Evolutionary conservation across 2,113 vertebrate genomes (phyloP), one percentile per base, ranked within the genome.

Genomic region (Ancistrus triradiatus): DNA sequence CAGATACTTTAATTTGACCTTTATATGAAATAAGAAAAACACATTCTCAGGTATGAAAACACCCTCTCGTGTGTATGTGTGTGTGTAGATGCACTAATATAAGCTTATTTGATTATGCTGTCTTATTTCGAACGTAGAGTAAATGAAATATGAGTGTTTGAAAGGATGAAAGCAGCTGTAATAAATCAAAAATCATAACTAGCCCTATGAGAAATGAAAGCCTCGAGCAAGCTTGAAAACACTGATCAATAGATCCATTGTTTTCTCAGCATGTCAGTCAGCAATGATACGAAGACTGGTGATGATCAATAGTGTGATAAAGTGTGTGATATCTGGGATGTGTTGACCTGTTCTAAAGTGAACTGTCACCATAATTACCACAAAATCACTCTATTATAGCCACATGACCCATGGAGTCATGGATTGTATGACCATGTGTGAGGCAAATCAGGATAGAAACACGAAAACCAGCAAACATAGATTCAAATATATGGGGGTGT

Each of bases 201-300:
- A 50, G 21, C 10, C 8, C 27, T 19, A 8, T 46, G 31, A 44
- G 31, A 31, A 24, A 33, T 9, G 14, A 17, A 46, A 65, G 68
- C 44, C 40, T 38, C 15, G 11, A 44, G 19, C 56, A 73, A 58
- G 65, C 66, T 60, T 14, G 59, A 58, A 58, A 27, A 15, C 38
- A 65, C 67, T 63, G 14, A 73, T 74, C 40, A 25, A 18, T n/a
- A 10, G n/a, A 37, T 4, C 40, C 10, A 70, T 63, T 62, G 1
- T 66, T 24, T 25, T 59, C 22, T 56, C 42, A 65, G 48, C 33
- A 14, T 56, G 50, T 38, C 51, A 61, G 33, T 51, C 50, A 63
- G 35, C 40, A 35, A 52, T 59, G 62, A 56, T 76, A 70, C 66
- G 43, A 44, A 48, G 7, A 51, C 52, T 50, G 35, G 11, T 51